phyloP scores from a whole-genome alignment of 2,888 invertebrate genomes.

The Lamellibrachia satsuma region DNA sequence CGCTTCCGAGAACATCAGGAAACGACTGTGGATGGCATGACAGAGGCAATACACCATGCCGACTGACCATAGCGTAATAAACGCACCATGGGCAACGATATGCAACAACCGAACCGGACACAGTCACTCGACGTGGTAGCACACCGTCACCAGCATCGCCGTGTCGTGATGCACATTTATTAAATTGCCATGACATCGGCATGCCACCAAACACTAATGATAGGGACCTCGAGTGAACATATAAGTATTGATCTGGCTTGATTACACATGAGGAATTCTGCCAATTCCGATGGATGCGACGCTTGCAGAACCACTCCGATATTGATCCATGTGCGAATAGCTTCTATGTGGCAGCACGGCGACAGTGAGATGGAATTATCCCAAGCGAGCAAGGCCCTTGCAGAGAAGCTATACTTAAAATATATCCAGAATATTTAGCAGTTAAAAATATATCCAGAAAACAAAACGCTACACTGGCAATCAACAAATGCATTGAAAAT shows the following conservation, averaged over 20 bases:
- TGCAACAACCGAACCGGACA: neutral
- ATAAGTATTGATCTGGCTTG: neutral
- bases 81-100: neutral
- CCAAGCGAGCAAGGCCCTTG: neutral
- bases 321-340: neutral
- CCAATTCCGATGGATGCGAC: too few species aligned
- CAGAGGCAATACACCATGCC: neutral
- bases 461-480: neutral
- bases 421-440: neutral
- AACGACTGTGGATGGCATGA: neutral
- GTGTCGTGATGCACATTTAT: neutral
- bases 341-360: neutral
- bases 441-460: neutral
- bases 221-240: neutral
- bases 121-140: neutral
- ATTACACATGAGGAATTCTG: neutral
- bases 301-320: too few species aligned
- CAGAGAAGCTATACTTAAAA: neutral
- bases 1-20: neutral
- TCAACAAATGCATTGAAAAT: neutral
- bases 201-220: neutral
- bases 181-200: constrained; percentile 1
- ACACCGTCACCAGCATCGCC: neutral
- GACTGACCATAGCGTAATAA: neutral
- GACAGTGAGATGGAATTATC: neutral